Evolutionary conservation across 2,888 invertebrate genomes (phyloP).

Genomic region (Tetrapedia diversipes): DNA sequence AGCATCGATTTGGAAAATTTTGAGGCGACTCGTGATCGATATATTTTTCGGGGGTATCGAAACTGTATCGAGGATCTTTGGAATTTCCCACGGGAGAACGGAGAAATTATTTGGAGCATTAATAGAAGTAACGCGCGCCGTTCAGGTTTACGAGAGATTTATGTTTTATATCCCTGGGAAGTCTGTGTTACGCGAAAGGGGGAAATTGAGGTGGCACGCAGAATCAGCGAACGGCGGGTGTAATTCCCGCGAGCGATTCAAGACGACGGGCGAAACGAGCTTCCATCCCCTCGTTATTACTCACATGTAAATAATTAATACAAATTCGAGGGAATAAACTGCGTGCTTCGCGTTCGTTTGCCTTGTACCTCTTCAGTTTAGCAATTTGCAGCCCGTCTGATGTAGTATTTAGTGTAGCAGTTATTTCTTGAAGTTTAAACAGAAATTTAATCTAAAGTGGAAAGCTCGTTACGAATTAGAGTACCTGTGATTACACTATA

Average conservation of each 20-base stretch:
- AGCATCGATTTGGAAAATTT: too few relatives aligned
- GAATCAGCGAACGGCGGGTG: constrained; percentile 25
- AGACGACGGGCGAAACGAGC: constrained; percentile 2
- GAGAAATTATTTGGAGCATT: constrained; percentile 30
- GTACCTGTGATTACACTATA: too few relatives aligned
- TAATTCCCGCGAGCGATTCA: constrained; percentile 29
- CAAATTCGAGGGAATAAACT: neutral
- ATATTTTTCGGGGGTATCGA: neutral
- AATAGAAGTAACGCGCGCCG: constrained; percentile 4
- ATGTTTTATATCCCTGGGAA: constrained; percentile 34
- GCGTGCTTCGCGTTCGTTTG: neutral
- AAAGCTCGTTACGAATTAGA: neutral
- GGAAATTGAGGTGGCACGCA: constrained; percentile 21
- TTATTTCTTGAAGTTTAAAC: neutral
- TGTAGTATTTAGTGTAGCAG: neutral
- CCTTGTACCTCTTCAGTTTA: neutral
- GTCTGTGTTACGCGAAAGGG: constrained; percentile 29
- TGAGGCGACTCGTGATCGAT: too few relatives aligned
- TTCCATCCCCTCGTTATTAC: constrained; percentile 18
- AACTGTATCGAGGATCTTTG: neutral
- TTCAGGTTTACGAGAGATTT: neutral
- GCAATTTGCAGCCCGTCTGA: neutral
- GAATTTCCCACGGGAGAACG: neutral
- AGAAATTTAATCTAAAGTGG: neutral
- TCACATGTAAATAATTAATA: constrained; percentile 34